Evolutionary conservation across 2,113 vertebrate genomes (phyloP).

Genomic region (Corynorhinus townsendii): DNA sequence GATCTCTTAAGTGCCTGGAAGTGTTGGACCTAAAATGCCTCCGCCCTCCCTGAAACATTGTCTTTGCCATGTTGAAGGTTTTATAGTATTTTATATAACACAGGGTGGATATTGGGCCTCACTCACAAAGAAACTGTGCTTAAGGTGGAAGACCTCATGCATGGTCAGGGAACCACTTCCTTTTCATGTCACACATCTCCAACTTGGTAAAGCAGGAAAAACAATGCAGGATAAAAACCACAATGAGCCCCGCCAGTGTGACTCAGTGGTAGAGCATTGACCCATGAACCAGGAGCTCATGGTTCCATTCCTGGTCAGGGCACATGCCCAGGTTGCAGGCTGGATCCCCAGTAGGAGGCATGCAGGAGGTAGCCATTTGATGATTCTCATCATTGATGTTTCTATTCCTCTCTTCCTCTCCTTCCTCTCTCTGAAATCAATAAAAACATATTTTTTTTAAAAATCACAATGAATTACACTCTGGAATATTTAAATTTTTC

Average conservation of each 20-base stretch:
- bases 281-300: no score
- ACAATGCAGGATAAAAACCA: neutral
- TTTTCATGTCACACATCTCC: neutral
- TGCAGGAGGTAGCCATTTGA: no score
- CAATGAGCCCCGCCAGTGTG: no score
- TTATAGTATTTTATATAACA: neutral
- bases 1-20: neutral
- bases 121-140: neutral
- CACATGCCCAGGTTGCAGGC: no score
- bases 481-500: neutral
- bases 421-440: no score
- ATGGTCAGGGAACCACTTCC: neutral
- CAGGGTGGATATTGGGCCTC: neutral
- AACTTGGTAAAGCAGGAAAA: neutral
- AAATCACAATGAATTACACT: neutral
- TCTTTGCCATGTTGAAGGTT: neutral
- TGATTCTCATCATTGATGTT: no score
- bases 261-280: no score
- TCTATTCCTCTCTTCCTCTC: no score
- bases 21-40: neutral
- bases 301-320: no score
- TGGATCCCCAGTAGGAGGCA: no score
- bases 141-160: neutral
- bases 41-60: neutral
- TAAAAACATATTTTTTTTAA: neutral